Conservation (phyloP, 1,140 invertebrate genomes). For the Pseudoatta argentina region DNA sequence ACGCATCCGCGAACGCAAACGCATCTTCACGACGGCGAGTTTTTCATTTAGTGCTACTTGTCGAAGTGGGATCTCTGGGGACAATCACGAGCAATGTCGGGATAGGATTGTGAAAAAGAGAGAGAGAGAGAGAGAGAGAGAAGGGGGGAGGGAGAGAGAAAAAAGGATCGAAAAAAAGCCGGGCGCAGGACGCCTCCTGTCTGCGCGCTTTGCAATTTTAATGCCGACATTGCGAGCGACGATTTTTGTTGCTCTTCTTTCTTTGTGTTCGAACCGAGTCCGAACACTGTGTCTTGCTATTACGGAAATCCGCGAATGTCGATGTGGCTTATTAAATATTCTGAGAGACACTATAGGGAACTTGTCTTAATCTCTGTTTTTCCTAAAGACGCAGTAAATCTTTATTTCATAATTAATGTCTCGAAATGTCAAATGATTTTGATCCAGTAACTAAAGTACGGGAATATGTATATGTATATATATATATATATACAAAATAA, state of each 20-base stretch:
- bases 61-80: slow-evolving; percentile 65
- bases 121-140: slow-evolving; percentile 1
- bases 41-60: slow-evolving; percentile 72
- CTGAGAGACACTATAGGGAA: not conserved
- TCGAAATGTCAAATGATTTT: not conserved
- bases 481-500: not conserved
- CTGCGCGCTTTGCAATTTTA: slow-evolving; percentile 80
- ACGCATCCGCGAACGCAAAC: slow-evolving; percentile 67
- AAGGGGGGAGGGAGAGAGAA: not conserved
- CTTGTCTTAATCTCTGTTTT: slow-evolving; percentile 25
- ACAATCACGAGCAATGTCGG: slow-evolving; percentile 61
- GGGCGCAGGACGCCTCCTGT: slow-evolving; percentile 13
- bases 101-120: not conserved
- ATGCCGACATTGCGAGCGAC: slow-evolving; percentile 75
- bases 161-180: slow-evolving; percentile 42
- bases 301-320: slow-evolving; percentile 50
- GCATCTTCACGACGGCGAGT: slow-evolving; percentile 65
- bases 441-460: not conserved
- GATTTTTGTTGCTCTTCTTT: slow-evolving; percentile 36
- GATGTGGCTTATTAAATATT: slow-evolving; percentile 78
- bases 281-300: slow-evolving; percentile 63
- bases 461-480: too few relatives aligned
- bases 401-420: not conserved
- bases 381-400: not conserved
- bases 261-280: slow-evolving; percentile 37